phyloP scores from a whole-genome alignment of 2,113 vertebrate genomes.

The Stigmatopora nigra region DNA sequence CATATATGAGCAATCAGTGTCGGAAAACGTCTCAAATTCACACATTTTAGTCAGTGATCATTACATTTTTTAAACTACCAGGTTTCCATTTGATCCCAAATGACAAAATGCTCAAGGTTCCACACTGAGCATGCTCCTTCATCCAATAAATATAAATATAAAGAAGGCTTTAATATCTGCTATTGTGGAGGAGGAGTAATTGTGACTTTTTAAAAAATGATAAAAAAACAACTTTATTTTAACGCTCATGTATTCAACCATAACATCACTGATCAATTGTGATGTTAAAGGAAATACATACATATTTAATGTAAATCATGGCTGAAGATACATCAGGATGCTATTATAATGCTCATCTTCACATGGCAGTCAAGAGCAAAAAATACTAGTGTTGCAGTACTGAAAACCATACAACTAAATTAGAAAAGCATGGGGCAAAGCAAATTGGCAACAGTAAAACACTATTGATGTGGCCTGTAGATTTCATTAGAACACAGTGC shows the following conservation, averaged over 20 bases:
- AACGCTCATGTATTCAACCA: not conserved
- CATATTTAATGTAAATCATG: conserved; percentile 58
- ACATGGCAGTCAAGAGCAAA: conserved; percentile 32
- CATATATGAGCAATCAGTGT: not conserved
- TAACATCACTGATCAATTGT: not conserved
- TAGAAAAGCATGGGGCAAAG: conserved; percentile 52
- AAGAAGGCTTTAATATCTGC: too few relatives aligned
- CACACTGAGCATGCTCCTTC: too few relatives aligned
- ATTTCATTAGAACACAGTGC: conserved; percentile 66
- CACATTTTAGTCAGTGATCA: too few relatives aligned
- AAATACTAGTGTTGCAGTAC: conserved; percentile 56
- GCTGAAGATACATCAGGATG: conserved; percentile 37
- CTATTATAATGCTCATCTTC: conserved; percentile 8
- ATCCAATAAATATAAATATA: too few relatives aligned
- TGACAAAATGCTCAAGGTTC: too few relatives aligned
- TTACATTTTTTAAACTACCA: too few relatives aligned
- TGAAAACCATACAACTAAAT: conserved; percentile 49
- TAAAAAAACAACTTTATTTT: too few relatives aligned
- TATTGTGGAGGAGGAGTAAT: too few relatives aligned
- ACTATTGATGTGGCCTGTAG: conserved; percentile 61
- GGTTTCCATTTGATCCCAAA: too few relatives aligned
- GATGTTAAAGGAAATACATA: conserved; percentile 8
- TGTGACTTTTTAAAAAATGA: too few relatives aligned
- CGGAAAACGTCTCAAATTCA: too few relatives aligned
- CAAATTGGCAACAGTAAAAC: conserved; percentile 66